A percentile compares a stretch with the other conserved stretches of the same genome.
Evolutionary conservation across 2,888 invertebrate species (phyloP).

Genomic region (Mesorhabditis spiculigera): DNA sequence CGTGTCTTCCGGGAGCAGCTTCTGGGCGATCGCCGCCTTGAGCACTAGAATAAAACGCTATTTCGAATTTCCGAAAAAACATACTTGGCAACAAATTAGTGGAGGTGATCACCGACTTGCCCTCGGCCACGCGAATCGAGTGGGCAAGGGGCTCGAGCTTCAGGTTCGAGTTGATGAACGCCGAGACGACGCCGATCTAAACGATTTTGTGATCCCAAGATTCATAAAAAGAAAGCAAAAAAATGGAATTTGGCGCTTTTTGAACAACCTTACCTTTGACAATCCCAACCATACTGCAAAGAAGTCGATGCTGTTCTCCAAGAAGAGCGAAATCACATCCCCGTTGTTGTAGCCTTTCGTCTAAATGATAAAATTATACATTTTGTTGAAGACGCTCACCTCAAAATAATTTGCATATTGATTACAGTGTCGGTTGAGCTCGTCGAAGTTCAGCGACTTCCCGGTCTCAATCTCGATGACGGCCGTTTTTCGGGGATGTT

Average conservation of each 20-base stretch:
- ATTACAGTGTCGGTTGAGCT: conserved; percentile 48
- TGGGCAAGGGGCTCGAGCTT: conserved; percentile 77
- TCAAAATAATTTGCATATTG: conserved; percentile 53
- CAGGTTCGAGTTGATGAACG: conserved; percentile 90
- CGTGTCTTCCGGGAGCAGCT: conserved; percentile 28
- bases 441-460: conserved; percentile 38
- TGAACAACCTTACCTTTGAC: conserved; percentile 67
- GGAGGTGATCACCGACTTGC: conserved; percentile 73
- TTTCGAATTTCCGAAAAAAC: neutral
- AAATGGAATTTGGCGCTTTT: neutral
- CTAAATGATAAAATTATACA: conserved; percentile 21
- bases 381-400: conserved; percentile 16
- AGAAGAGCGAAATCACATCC: conserved; percentile 81
- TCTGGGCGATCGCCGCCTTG: conserved; percentile 32
- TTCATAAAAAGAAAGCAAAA: neutral
- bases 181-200: conserved; percentile 64
- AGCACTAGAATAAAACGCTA: conserved; percentile 33
- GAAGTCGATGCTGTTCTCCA: conserved; percentile 88
- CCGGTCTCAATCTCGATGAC: conserved; percentile 46
- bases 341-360: conserved; percentile 65
- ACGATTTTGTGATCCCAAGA: neutral
- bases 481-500: conserved; percentile 16
- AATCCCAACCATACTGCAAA: conserved; percentile 89
- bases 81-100: conserved; percentile 42
- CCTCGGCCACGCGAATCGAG: conserved; percentile 80